phyloP scores from a whole-genome alignment of 1,140 invertebrate species.

The Onthophagus taurus region DNA sequence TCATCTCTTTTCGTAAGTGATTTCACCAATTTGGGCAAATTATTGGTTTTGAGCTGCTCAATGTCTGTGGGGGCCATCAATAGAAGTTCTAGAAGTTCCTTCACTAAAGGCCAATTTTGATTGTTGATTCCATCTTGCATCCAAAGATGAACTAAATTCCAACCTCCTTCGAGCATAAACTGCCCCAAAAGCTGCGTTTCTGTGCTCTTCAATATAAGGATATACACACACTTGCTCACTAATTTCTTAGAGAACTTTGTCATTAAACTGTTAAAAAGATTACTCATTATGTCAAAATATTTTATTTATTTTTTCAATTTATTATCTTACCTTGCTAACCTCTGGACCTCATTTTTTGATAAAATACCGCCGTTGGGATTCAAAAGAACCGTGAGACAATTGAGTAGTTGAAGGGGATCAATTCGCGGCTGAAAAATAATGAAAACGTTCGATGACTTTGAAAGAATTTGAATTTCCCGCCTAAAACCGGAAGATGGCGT shows the following conservation, averaged over 20 bases:
- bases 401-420: slow-evolving; percentile 77
- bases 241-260: slow-evolving; percentile 91
- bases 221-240: slow-evolving; percentile 91
- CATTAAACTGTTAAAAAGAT: slow-evolving; percentile 72
- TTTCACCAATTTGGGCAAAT: slow-evolving; percentile 84
- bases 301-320: slow-evolving; percentile 13
- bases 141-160: slow-evolving; percentile 82
- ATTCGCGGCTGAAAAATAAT: slow-evolving; percentile 72
- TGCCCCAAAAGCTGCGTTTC: slow-evolving; percentile 69
- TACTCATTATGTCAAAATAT: slow-evolving; percentile 12
- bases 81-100: slow-evolving; percentile 75
- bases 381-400: slow-evolving; percentile 74
- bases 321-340: slow-evolving; percentile 58
- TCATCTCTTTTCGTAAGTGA: slow-evolving; percentile 72
- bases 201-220: slow-evolving; percentile 87
- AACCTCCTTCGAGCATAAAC: slow-evolving; percentile 85
- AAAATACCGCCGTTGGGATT: slow-evolving; percentile 76
- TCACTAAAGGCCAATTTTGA: slow-evolving; percentile 76
- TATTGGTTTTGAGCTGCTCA: slow-evolving; percentile 80
- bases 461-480: too few relatives aligned
- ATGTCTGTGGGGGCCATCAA: slow-evolving; percentile 80
- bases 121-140: slow-evolving; percentile 71
- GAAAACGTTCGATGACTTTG: too few relatives aligned
- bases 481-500: too few relatives aligned
- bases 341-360: slow-evolving; percentile 73